Conservation (phyloP, 2,888 invertebrate species). For the Agrilus cyanescens region DNA sequence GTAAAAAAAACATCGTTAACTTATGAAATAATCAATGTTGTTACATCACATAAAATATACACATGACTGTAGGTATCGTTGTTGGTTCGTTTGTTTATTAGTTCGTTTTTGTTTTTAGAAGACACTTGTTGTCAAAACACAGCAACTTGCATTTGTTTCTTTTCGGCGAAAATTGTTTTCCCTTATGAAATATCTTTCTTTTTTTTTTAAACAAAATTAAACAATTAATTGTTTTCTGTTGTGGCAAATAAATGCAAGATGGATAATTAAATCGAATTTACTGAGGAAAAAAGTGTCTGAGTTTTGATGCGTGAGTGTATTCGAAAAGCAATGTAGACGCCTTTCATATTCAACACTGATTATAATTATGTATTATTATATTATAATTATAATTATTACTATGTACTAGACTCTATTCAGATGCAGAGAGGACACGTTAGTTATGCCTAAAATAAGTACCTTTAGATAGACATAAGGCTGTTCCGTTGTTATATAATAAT, state of each 20-base stretch:
- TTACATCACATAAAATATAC: constrained; percentile 42
- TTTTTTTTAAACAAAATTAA: not conserved
- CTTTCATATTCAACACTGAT: constrained; percentile 29
- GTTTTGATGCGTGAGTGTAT: constrained; percentile 10
- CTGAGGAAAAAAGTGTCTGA: not conserved
- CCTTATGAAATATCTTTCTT: not conserved
- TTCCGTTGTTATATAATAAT: constrained; percentile 38
- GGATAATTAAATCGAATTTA: constrained; percentile 2
- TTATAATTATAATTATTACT: constrained; percentile 26
- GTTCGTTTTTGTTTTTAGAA: constrained; percentile 23
- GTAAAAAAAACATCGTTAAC: constrained; percentile 45
- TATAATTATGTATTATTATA: constrained; percentile 35
- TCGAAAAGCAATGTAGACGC: constrained; percentile 21
- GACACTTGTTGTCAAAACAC: constrained; percentile 17
- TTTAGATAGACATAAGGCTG: constrained; percentile 38
- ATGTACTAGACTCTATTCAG: constrained; percentile 3
- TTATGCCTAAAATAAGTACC: constrained; percentile 39
- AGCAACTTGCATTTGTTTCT: constrained; percentile 8
- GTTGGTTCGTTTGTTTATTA: constrained; percentile 30
- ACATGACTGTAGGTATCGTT: constrained; percentile 37
- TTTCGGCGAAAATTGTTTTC: constrained; percentile 1
- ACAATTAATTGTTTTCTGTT: not conserved
- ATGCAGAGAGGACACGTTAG: constrained; percentile 25
- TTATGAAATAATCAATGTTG: constrained; percentile 50
- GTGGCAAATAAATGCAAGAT: not conserved